Percentiles rank a stretch among this genome's conserved stretches.
These are phyloP conservation scores for Pandemis cinnamomeana DNA, from an alignment of 2,888 invertebrate genomes.

Conservation along the genomic window DNA sequence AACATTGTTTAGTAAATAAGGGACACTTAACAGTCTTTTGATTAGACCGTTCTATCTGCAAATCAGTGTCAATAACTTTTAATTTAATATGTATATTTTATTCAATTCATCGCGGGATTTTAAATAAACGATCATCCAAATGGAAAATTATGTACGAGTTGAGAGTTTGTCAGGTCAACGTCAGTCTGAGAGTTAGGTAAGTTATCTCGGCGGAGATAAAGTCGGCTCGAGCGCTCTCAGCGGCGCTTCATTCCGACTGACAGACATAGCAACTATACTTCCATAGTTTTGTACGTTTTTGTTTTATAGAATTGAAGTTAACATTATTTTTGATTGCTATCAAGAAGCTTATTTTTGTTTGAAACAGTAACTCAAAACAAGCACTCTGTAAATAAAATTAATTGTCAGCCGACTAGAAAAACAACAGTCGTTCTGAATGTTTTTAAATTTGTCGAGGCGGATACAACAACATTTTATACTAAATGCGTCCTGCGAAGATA, in stretches of 20 bases:
- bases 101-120: background rate
- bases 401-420: too few relatives aligned
- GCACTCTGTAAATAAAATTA: too few relatives aligned
- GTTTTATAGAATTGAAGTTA: background rate
- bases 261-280: conserved; percentile 55
- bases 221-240: conserved; percentile 48
- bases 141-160: conserved; percentile 42
- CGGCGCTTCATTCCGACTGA: conserved; percentile 50
- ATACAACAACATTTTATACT: too few relatives aligned
- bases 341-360: too few relatives aligned
- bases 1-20: too few relatives aligned
- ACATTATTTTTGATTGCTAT: background rate
- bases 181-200: conserved; percentile 54
- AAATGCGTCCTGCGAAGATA: too few relatives aligned
- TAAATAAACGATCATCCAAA: conserved; percentile 20
- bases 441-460: too few relatives aligned
- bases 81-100: background rate
- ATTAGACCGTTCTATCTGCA: too few relatives aligned
- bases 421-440: too few relatives aligned
- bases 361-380: too few relatives aligned
- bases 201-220: conserved; percentile 53
- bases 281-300: conserved; percentile 36
- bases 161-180: conserved; percentile 47
- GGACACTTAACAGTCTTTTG: too few relatives aligned
- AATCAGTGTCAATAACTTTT: too few relatives aligned